Percentiles rank a stretch among this genome's conserved stretches.
phyloP scores from a whole-genome alignment of 2,888 invertebrate genomes.

The Diloba caeruleocephala region DNA sequence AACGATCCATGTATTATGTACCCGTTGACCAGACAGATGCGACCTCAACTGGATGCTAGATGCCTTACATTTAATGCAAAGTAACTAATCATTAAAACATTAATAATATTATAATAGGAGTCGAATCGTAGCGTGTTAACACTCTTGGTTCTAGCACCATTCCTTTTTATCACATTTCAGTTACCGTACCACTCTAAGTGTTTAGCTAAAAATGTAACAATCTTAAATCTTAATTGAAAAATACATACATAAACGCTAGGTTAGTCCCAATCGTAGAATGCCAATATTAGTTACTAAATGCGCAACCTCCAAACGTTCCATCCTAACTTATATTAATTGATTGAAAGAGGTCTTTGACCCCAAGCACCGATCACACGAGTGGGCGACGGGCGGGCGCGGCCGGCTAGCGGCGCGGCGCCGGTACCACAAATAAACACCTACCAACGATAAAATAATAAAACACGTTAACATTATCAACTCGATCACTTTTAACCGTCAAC shows the following conservation, averaged over 20 bases:
- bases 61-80: constrained; percentile 86
- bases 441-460: constrained; percentile 83
- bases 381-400: constrained; percentile 47
- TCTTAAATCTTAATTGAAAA: constrained; percentile 89
- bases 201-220: constrained; percentile 90
- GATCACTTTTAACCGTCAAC: constrained; percentile 66
- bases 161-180: constrained; percentile 90
- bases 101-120: constrained; percentile 87
- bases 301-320: constrained; percentile 85
- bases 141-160: constrained; percentile 90
- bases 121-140: constrained; percentile 89
- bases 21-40: constrained; percentile 79
- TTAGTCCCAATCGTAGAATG: constrained; percentile 90
- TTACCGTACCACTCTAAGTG: constrained; percentile 90
- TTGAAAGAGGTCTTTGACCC: constrained; percentile 83
- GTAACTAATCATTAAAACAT: constrained; percentile 86
- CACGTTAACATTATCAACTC: constrained; percentile 77
- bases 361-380: constrained; percentile 77
- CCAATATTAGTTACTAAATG: constrained; percentile 89
- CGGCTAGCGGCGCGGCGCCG: constrained; percentile 49
- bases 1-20: constrained; percentile 69
- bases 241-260: constrained; percentile 89
- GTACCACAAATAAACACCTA: constrained; percentile 79
- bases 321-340: constrained; percentile 82
- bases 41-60: constrained; percentile 86